phyloP scores from a whole-genome alignment of 2,888 invertebrate species.

The Scaptomyza parva region DNA sequence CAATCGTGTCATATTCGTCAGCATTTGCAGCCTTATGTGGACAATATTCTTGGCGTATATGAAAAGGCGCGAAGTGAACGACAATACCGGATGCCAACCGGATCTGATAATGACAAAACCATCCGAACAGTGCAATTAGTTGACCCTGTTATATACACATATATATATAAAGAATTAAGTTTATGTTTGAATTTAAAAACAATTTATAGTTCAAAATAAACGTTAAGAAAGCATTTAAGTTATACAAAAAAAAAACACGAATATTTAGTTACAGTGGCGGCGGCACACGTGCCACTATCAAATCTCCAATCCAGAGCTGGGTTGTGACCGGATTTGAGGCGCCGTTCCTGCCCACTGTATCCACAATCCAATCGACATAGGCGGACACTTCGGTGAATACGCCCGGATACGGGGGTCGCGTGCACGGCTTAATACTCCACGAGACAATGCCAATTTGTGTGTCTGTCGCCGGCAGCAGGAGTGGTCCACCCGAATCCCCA shows the following conservation, averaged over 20 bases:
- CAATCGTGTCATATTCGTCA: slow-evolving; percentile 90
- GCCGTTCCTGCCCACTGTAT: slow-evolving; percentile 62
- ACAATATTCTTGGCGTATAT: slow-evolving; percentile 91
- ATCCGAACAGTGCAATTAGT: slow-evolving; percentile 4
- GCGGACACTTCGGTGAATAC: slow-evolving; percentile 85
- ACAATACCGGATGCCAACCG: slow-evolving; percentile 2
- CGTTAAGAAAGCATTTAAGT: slow-evolving; percentile 39
- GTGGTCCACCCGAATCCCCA: slow-evolving; percentile 85
- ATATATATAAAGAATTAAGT: not conserved
- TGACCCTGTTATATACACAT: not conserved
- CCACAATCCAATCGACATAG: slow-evolving; percentile 82
- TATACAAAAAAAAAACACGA: slow-evolving; percentile 4
- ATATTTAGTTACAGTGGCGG: slow-evolving; percentile 54
- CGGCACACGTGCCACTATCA: slow-evolving; percentile 62
- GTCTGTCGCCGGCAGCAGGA: slow-evolving; percentile 77
- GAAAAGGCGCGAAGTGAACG: slow-evolving; percentile 86
- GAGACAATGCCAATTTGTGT: slow-evolving; percentile 85
- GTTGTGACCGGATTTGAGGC: slow-evolving; percentile 11
- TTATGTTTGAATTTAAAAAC: slow-evolving; percentile 20
- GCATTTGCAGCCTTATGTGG: slow-evolving; percentile 90
- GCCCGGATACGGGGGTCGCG: slow-evolving; percentile 84
- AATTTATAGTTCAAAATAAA: slow-evolving; percentile 53
- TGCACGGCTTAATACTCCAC: slow-evolving; percentile 85
- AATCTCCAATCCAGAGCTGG: slow-evolving; percentile 61
- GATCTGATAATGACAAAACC: not conserved